phyloP scores from a whole-genome alignment of 2,888 invertebrate species.

The Ectemnius continuus region DNA sequence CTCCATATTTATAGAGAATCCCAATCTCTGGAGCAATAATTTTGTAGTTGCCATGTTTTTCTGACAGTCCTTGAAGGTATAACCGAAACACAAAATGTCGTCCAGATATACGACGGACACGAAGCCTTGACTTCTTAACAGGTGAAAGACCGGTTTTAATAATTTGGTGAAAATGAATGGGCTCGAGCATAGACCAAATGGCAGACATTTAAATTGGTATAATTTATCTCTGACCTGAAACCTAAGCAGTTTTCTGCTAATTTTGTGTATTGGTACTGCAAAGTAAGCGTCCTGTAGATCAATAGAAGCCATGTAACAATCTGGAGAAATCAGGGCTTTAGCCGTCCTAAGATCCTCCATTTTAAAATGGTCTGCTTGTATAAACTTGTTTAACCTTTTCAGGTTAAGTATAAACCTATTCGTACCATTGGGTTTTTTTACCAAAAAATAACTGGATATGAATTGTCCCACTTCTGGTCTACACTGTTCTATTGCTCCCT shows the following conservation, averaged over 20 bases:
- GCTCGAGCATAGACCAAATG: conserved; percentile 40
- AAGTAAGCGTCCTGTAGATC: conserved; percentile 34
- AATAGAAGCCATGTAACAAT: neutral
- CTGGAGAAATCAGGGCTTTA: neutral
- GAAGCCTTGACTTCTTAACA: neutral
- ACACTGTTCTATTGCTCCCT: too few relatives aligned
- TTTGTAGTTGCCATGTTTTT: neutral
- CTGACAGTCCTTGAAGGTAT: neutral
- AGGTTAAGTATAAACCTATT: too few relatives aligned
- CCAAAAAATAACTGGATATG: too few relatives aligned
- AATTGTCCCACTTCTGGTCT: too few relatives aligned
- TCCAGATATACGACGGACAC: conserved; percentile 3
- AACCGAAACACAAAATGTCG: neutral
- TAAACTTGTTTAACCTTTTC: too few relatives aligned
- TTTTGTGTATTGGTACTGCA: conserved; percentile 29
- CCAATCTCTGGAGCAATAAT: conserved; percentile 9
- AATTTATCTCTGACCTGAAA: conserved; percentile 39
- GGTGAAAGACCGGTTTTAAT: conserved; percentile 33
- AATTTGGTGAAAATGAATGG: conserved; percentile 48
- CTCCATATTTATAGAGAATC: conserved; percentile 22
- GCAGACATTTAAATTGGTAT: conserved; percentile 50
- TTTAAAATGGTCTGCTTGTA: too few relatives aligned
- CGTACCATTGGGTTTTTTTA: too few relatives aligned
- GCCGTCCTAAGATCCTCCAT: too few relatives aligned
- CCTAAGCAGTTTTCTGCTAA: conserved; percentile 14